phyloP scores from a whole-genome alignment of 1,140 invertebrate genomes.

The Brachionus plicatilis region DNA sequence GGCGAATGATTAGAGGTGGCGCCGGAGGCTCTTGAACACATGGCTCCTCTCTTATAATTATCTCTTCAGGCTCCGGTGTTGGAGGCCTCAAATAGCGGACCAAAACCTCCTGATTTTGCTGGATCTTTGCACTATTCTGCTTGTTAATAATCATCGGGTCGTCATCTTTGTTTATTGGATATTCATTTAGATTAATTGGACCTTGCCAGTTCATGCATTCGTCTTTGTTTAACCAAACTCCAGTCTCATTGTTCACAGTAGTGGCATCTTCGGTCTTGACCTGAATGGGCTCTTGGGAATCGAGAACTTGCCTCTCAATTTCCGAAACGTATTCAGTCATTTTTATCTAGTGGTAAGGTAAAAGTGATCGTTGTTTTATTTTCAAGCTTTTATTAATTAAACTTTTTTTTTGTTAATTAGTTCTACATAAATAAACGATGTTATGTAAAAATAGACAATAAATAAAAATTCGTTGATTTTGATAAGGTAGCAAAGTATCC shows the following conservation, averaged over 20 bases:
- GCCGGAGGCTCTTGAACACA: background rate
- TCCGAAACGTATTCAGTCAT: background rate
- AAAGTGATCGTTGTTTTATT: background rate
- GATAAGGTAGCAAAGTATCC: background rate
- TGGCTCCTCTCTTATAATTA: slow-evolving; percentile 8
- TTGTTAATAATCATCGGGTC: slow-evolving; percentile 13
- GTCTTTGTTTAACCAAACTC: background rate
- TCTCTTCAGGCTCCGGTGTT: slow-evolving; percentile 21
- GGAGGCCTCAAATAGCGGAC: slow-evolving; percentile 8
- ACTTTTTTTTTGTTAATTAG: slow-evolving; percentile 17
- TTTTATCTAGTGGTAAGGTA: background rate
- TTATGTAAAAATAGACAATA: slow-evolving; percentile 2
- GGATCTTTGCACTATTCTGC: background rate
- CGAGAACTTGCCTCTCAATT: background rate
- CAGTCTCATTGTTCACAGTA: background rate
- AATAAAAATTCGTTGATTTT: background rate
- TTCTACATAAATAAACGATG: background rate
- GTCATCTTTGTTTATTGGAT: slow-evolving; percentile 28
- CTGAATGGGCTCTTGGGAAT: background rate
- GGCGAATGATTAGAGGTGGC: slow-evolving; percentile 26
- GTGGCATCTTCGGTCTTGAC: background rate
- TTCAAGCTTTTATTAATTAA: slow-evolving; percentile 26
- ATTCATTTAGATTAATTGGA: slow-evolving; percentile 11
- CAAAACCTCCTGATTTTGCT: background rate
- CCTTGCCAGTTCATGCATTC: background rate